Base-by-base conservation (phyloP, 1,140 invertebrate species). In the Drosophila oshimai region DNA sequence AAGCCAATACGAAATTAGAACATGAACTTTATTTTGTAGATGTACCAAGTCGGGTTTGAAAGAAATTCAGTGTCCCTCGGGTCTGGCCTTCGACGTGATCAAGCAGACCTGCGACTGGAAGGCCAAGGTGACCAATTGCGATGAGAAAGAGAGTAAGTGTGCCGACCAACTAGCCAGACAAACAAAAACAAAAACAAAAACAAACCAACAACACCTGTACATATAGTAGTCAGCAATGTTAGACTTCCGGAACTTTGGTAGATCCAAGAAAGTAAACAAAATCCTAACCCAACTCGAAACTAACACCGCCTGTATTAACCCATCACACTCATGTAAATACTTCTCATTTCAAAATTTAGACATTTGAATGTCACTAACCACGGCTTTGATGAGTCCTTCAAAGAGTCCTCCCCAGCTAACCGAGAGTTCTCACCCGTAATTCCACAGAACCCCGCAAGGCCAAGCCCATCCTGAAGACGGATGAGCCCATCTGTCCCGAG, bases 51-150 rank as follows among this genome's bases (percentile, higher is more conserved):
- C 95, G 93, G 96, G 96, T 94, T 94, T 97, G 93, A 96, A 96
- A 95, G 95, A 96, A 95, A 96, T 98, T 93, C 96, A 95, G 93
- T 98, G 97, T 92, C 96, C 96, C 90, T 96, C 96, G 91, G 96
- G 97, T 93, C 94, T 98, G 93, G 95, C 96, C 93, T 98, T 98
- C 94, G 97, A 98, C 94, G 95, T 98, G 93, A 95, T 97, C 93
- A 97, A 97, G 94, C 97, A 98, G 93, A 98, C 97, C 92, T 98
- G 97, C 93, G 97, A 98, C 94, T 98, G 97, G 96, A 98, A 97
- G 94, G 96, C 95, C 93, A 97, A 98, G 95, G 97, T 98, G 93
- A 96, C 93, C 93, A 97, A 97, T 95, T 98, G 97, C 95, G 96
- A 97, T 94, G 96, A 95, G 93, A 94, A 97, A 91, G 96, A 97